A percentile compares a stretch with the other conserved stretches of the same genome.
These are phyloP conservation scores for Machaerirhynchus nigripectus DNA, from an alignment of 2,113 vertebrate species.

Conservation along the genomic window DNA sequence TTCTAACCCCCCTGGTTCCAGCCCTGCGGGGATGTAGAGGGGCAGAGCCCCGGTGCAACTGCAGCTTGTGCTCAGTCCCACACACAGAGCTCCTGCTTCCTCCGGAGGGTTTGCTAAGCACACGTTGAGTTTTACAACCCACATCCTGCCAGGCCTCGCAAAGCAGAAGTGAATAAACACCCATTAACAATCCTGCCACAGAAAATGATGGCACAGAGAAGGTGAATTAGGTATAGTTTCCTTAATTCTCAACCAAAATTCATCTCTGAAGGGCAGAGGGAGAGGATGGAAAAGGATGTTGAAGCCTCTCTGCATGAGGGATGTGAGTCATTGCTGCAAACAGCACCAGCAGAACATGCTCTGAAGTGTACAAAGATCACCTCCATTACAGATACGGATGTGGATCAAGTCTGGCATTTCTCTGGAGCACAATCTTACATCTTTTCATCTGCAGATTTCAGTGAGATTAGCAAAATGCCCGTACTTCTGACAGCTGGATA, in stretches of 20 bases:
- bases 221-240: neutral
- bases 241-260: neutral
- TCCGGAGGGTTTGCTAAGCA: neutral
- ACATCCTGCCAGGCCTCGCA: conserved; percentile 48
- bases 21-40: accelerated
- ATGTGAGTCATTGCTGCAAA: neutral
- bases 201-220: neutral
- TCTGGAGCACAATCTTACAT: neutral
- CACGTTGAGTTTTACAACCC: neutral
- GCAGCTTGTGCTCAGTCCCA: neutral
- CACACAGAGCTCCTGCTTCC: neutral
- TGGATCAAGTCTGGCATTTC: neutral
- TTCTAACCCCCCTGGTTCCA: neutral
- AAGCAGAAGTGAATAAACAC: conserved; percentile 32
- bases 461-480: neutral
- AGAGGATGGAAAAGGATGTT: neutral
- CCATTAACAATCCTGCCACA: neutral
- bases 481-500: neutral
- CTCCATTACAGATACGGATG: accelerated
- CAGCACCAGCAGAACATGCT: neutral
- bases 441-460: neutral
- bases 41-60: neutral
- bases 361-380: neutral
- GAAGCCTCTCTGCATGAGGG: neutral
- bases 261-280: neutral